Percentiles rank a stretch among this genome's conserved stretches.
phyloP scores from a whole-genome alignment of 1,140 invertebrate species.

The Dreissena polymorpha region DNA sequence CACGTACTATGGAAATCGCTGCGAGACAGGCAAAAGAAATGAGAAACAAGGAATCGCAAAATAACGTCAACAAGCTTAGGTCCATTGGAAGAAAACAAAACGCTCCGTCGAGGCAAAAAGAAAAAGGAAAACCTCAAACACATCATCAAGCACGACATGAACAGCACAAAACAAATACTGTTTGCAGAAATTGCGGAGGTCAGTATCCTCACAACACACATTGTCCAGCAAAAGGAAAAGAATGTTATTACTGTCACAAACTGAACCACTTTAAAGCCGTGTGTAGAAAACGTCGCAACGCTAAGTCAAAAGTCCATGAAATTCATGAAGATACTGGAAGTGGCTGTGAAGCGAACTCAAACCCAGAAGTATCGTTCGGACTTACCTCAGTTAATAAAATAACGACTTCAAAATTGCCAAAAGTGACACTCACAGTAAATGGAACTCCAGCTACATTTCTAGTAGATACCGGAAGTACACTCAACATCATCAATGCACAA shows the following conservation, averaged over 20 bases:
- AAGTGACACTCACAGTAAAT: too few relatives aligned
- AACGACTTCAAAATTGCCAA: too few relatives aligned
- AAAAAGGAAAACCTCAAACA: not conserved
- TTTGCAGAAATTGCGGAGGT: constrained; percentile 53
- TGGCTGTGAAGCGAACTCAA: too few relatives aligned
- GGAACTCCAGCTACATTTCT: too few relatives aligned
- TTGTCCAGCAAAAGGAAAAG: constrained; percentile 47
- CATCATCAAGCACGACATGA: not conserved
- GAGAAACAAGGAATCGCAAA: constrained; percentile 4
- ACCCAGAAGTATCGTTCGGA: too few relatives aligned
- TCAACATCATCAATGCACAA: too few relatives aligned
- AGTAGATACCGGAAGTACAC: too few relatives aligned
- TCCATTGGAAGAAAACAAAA: not conserved
- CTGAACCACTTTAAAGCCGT: not conserved
- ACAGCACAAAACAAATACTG: not conserved
- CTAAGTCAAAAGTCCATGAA: not conserved
- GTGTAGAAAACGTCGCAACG: not conserved
- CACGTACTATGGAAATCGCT: constrained; percentile 35
- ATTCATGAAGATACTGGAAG: too few relatives aligned
- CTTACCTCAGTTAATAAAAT: too few relatives aligned
- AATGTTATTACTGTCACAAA: constrained; percentile 2
- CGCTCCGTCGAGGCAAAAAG: not conserved
- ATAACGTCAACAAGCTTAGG: not conserved
- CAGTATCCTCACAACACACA: constrained; percentile 27
- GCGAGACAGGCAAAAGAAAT: constrained; percentile 30